Evolutionary conservation across 2,888 invertebrate genomes (phyloP), one percentile per base, ranked within the genome.

Genomic region (Parnassius glacialis): DNA sequence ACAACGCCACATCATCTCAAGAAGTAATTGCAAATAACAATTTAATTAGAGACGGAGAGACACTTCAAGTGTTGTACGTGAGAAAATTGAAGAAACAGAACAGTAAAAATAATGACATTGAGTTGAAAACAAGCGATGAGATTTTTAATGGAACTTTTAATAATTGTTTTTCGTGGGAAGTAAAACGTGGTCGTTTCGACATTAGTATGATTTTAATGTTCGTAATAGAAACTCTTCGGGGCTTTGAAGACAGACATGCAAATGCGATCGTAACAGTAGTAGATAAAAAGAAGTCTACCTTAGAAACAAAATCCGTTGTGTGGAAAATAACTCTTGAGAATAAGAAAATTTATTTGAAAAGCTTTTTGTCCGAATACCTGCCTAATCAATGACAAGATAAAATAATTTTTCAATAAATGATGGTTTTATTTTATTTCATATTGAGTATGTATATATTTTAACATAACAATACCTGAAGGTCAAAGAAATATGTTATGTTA

Each of bases 221-320:
- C 0, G 60, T 64, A 2, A 65, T 62, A 9, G 54, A 69, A 57
- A 58, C 65, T 16, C 59, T 74, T 1, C 64, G 47, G 0, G 64
- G 63, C 42, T 55, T 67, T 12, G 62, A 67, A 44, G 52, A 64
- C 25, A 20, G 58, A 0, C 60, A 67, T 45, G 58, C 64, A 1
- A 68, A 59, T 44, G 73, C 68, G 9, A 56, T 72, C 3, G 48
- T 74, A 5, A 72, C 70, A 9, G 65, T 70, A 11, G 55, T 70
- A 9, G 68, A 68, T 48, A 53, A 67, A 9, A 62, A 67, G 16
- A 65, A 62, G 9, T 52, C 61, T 1, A 9, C 57, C 0, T 10
- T 67, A 10, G 62, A 61, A 3, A 67, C 70, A 34, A 68, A 63
- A 12, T 44, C 66, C 9, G 54, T 56, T 10, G 64, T 74, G n/a